Percentiles rank a stretch among this genome's conserved stretches.
phyloP scores from a whole-genome alignment of 2,888 invertebrate species.

The Amphipyra tragopoginis region DNA sequence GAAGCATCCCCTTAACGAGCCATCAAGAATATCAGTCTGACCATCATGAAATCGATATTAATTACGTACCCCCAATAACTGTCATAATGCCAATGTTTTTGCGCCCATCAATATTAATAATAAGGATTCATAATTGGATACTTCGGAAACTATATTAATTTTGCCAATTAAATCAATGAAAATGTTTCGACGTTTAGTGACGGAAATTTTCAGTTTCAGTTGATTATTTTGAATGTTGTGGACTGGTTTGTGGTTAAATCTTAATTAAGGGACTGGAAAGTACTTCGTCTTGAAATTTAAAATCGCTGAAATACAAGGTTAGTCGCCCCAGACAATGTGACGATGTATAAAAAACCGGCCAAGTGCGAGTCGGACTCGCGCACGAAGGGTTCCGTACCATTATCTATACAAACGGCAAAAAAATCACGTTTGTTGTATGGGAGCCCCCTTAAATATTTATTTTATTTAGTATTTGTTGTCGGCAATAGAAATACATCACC shows the following conservation, averaged over 20 bases:
- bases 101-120: conserved; percentile 2
- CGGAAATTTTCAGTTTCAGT: conserved; percentile 57
- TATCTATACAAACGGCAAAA: too few relatives aligned
- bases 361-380: too few relatives aligned
- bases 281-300: conserved; percentile 23
- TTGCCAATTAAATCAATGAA: conserved; percentile 67
- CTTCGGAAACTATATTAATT: conserved; percentile 56
- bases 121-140: conserved; percentile 26
- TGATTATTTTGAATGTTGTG: conserved; percentile 58
- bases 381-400: too few relatives aligned
- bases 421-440: too few relatives aligned
- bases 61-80: conserved; percentile 14
- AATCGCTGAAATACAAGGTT: too few relatives aligned
- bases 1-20: too few relatives aligned
- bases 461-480: too few relatives aligned
- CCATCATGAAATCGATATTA: neutral
- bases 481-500: too few relatives aligned
- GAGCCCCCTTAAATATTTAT: too few relatives aligned
- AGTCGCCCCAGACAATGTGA: too few relatives aligned
- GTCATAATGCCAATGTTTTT: conserved; percentile 6
- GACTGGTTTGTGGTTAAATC: conserved; percentile 38
- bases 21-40: neutral
- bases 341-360: too few relatives aligned
- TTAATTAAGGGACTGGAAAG: conserved; percentile 50
- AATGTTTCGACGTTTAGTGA: conserved; percentile 50